Evolutionary conservation across 2,797 vertebrate species (phyloP), one percentile per base, ranked within the genome.

Genomic region (Tragopan temminckii): DNA sequence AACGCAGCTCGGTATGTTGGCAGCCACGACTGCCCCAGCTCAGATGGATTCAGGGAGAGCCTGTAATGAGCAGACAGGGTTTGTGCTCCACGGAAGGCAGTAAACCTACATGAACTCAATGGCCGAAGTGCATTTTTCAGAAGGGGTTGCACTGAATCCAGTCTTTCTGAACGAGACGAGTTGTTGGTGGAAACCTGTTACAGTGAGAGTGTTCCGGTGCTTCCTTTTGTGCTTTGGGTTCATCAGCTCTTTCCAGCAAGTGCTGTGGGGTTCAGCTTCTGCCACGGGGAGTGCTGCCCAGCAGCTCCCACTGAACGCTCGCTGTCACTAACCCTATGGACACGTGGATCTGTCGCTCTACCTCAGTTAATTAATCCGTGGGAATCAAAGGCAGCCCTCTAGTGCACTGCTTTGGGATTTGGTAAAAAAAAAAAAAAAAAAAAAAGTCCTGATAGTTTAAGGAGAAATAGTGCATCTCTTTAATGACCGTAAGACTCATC

Each of bases 51-150:
- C 66, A 48, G 72, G 64, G 61, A 85, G 61, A 61, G 43, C 84
- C 55, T 8, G 4, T 33, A 15, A 42, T 12, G 42, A 11, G 0
- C 0, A 19, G 48, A 1, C 4, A 29, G 77, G 59, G 2, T 52
- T 45, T 33, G 85, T 38, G 8, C 59, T 84, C 11, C 24, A 4
- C 35, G 43, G 68, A 13, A 64, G 31, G 19, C 77, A 61, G 59
- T 1, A 38, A 62, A 2, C 6, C 21, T 2, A 17, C 13, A 3
- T 1, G 8, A 35, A 1, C 43, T 4, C 9, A 12, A 0, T 1
- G 58, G 85, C 68, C 23, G 9, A 2, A 58, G 19, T 2, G 0
- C 1, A 0, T 40, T 43, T 20, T 24, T 31, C 52, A 53, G 50
- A 52, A 10, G 17, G 52, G 16, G 21, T 23, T 35, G 63, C 62